phyloP scores from a whole-genome alignment of 2,797 vertebrate species.

The Diglossa cyanea region DNA sequence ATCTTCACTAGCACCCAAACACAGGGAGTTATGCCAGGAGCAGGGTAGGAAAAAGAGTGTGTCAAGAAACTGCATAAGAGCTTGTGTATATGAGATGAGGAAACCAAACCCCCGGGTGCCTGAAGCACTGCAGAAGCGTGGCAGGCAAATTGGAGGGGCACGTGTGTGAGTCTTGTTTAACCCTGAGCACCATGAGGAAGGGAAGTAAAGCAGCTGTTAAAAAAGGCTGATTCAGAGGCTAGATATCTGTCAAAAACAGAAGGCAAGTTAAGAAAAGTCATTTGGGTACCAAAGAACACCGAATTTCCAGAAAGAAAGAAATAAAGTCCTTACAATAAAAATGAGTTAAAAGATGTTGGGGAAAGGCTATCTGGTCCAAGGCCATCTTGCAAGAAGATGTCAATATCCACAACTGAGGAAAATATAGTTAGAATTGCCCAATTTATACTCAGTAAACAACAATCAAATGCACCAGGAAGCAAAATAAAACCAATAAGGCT shows the following conservation, averaged over 20 bases:
- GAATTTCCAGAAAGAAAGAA: background rate
- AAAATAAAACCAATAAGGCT: background rate
- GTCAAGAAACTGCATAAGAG: background rate
- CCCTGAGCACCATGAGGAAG: background rate
- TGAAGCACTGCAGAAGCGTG: background rate
- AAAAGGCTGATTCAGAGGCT: background rate
- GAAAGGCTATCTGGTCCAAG: background rate
- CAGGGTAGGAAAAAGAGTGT: background rate
- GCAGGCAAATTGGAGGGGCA: background rate
- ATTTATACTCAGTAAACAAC: background rate
- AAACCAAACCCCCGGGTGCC: background rate
- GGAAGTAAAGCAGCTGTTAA: background rate
- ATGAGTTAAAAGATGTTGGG: background rate
- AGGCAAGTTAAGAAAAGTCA: background rate
- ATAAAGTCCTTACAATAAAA: background rate
- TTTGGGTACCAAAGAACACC: background rate
- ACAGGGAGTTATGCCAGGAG: background rate
- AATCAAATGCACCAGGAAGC: background rate
- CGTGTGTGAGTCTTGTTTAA: rapidly evolving
- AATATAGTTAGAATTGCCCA: background rate
- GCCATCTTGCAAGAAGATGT: background rate
- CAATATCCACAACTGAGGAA: background rate
- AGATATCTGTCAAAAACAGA: background rate
- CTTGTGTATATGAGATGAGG: background rate
- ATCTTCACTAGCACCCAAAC: background rate